Evolutionary conservation across 2,888 invertebrate genomes (phyloP), one percentile per base, ranked within the genome.

Genomic region (Orthosia cruda): DNA sequence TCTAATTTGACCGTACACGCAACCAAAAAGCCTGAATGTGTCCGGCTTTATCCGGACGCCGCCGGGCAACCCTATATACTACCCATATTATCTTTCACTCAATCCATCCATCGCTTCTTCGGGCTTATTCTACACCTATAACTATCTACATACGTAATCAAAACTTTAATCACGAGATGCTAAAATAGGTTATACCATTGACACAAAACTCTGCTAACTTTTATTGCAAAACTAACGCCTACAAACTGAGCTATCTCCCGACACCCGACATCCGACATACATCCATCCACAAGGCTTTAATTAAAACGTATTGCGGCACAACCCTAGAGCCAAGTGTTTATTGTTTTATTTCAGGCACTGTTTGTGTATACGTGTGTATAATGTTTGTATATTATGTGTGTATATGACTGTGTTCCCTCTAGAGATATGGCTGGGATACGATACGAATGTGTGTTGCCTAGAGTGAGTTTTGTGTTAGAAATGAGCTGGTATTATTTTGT

Each of bases 271-370:
- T 40, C 40, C 12, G 32, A 69, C 69, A 67, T 13, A 63, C 11
- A 74, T 40, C 57, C 57, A 40, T 80, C 66, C 61, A 62, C 81
- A 64, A 55, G 59, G 66, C 73, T 81, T 83, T 86, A 85, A 86
- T 85, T 85, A 85, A 83, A 85, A 77, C 69, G 63, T 77, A 75
- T 73, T 62, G 75, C 64, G 32, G 59, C 40, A 45, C 68, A 54
- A 68, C 58, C 76, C 54, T 32, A 68, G 58, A 4, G 54, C 57
- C 59, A 54, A 59, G 66, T 71, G 66, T 72, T 57, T 75, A 80
- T 75, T 74, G 69, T 83, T 72, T 71, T 69, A 79, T 75, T 67
- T 74, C 50, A 50, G 65, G 16, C 20, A 20, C 15, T 59, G 18
- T 65, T 13, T 71, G 26, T 54, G n/a, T 76, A n/a, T 55, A 15